These are phyloP conservation scores for Hippoglossus stenolepis DNA, from an alignment of 2,113 vertebrate genomes.

Conservation along the genomic window DNA sequence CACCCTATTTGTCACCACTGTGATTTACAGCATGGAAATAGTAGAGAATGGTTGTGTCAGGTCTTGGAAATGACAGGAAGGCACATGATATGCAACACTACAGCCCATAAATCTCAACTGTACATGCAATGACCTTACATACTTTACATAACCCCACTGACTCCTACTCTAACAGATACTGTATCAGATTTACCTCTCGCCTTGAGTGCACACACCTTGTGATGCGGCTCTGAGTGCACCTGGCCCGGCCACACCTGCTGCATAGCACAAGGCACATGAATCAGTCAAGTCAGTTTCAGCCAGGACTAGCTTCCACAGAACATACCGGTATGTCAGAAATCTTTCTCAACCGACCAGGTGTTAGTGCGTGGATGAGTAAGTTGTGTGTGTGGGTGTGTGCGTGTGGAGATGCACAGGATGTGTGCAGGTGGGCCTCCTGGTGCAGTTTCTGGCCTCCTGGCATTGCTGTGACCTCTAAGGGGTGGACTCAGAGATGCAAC, in stretches of 20 bases:
- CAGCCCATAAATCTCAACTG: constrained; percentile 56
- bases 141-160: constrained; percentile 18
- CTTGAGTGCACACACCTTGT: constrained; percentile 47
- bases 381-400: not conserved
- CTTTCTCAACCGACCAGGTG: constrained; percentile 66
- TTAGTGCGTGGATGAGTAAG: constrained; percentile 18
- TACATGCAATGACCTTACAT: constrained; percentile 34
- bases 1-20: constrained; percentile 49
- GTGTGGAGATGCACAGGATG: constrained; percentile 47
- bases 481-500: constrained; percentile 51
- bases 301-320: constrained; percentile 57
- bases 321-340: constrained; percentile 43
- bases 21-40: constrained; percentile 43
- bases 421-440: constrained; percentile 65
- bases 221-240: constrained; percentile 55
- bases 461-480: constrained; percentile 64
- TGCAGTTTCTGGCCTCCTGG: constrained; percentile 59
- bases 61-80: constrained; percentile 32
- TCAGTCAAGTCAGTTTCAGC: constrained; percentile 64
- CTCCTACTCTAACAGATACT: constrained; percentile 35
- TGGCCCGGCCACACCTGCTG: constrained; percentile 72
- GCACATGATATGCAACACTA: constrained; percentile 25
- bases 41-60: no score
- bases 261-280: constrained; percentile 69
- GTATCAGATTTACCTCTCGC: constrained; percentile 47